These are phyloP conservation scores for Heteromormyrus szaboi DNA, from an alignment of 2,797 vertebrate species.

Conservation along the genomic window DNA sequence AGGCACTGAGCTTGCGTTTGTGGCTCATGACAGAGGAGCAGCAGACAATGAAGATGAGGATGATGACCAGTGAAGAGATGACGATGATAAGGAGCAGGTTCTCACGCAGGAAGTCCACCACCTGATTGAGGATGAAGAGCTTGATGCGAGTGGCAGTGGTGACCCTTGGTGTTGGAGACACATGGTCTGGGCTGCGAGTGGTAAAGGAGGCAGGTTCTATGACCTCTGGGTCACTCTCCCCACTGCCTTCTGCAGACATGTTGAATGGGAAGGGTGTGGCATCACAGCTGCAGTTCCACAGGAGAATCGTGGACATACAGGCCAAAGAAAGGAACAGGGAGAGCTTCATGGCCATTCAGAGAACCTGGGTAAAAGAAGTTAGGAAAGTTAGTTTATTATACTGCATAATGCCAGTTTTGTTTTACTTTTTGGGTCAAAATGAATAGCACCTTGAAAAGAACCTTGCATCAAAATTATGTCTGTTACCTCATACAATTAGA, in stretches of 20 bases:
- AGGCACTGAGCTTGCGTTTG: conserved; percentile 84
- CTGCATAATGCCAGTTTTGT: not conserved
- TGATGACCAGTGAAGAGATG: conserved; percentile 78
- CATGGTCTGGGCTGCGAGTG: conserved; percentile 42
- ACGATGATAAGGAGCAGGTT: conserved; percentile 84
- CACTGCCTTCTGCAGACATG: conserved; percentile 66
- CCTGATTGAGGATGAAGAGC: conserved; percentile 67
- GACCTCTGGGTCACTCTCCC: conserved; percentile 68
- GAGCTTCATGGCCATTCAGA: conserved; percentile 48
- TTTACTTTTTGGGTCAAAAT: not conserved
- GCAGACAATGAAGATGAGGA: conserved; percentile 86
- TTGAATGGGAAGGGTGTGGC: conserved; percentile 56
- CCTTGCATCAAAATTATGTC: not conserved
- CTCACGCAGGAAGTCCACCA: conserved; percentile 84
- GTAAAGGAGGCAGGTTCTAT: conserved; percentile 56
- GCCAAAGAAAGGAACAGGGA: conserved; percentile 33
- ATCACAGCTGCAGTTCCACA: conserved; percentile 44
- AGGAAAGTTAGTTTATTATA: not conserved
- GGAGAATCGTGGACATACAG: conserved; percentile 48
- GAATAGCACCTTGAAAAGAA: not conserved
- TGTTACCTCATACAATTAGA: not conserved
- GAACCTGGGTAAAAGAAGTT: conserved; percentile 39
- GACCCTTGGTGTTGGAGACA: conserved; percentile 55
- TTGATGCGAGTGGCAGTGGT: conserved; percentile 71
- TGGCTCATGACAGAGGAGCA: conserved; percentile 83